phyloP scores from a whole-genome alignment of 2,888 invertebrate genomes.

The Desoria tigrina region DNA sequence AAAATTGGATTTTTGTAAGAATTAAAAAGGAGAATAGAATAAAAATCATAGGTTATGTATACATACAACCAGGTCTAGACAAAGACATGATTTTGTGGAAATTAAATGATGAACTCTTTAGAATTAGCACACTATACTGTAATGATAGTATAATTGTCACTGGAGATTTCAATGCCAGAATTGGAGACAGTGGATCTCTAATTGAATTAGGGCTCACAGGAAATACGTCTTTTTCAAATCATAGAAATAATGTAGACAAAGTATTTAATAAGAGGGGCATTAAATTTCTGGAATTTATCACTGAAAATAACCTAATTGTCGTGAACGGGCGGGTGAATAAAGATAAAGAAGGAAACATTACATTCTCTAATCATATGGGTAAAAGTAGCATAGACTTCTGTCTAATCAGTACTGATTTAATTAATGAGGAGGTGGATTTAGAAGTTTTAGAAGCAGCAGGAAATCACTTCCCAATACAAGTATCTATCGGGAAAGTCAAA shows the following conservation, averaged over 20 bases:
- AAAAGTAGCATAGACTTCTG: constrained; percentile 25
- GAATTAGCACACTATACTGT: not conserved
- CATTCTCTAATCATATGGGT: constrained; percentile 13
- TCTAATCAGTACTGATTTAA: not conserved
- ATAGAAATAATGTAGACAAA: no score
- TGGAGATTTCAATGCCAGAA: constrained; percentile 33
- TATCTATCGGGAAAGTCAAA: no score
- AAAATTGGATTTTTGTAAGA: not conserved
- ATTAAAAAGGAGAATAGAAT: not conserved
- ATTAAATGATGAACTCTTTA: not conserved
- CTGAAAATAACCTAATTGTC: not conserved
- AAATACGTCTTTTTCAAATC: no score
- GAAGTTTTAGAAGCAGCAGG: not conserved
- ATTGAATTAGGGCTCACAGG: no score
- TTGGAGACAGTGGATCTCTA: not conserved
- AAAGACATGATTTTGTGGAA: not conserved
- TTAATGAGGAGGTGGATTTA: not conserved
- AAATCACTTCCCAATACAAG: no score
- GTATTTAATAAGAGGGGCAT: constrained; percentile 4
- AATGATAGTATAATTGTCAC: constrained; percentile 12
- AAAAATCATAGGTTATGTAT: not conserved
- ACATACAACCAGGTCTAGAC: not conserved
- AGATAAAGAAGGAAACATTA: constrained; percentile 16
- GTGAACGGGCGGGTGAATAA: constrained; percentile 25
- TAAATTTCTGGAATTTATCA: not conserved